Conservation (phyloP, 1,140 invertebrate genomes). For the Neodiprion pinetum region DNA sequence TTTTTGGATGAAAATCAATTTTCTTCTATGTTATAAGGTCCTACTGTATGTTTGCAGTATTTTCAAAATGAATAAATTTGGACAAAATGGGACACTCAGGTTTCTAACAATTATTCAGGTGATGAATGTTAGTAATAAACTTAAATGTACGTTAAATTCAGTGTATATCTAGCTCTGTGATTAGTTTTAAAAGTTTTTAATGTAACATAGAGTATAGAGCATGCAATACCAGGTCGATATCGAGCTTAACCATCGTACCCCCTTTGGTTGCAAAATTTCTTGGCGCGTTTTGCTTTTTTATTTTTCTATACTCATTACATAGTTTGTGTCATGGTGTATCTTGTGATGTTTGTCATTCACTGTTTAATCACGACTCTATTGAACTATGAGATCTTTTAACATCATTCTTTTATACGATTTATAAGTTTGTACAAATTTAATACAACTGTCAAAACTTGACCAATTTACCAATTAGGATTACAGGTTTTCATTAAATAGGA, state of each 20-base stretch:
- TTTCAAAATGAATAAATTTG: too few relatives aligned
- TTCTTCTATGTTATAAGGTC: too few relatives aligned
- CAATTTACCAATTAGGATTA: constrained; percentile 7
- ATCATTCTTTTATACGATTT: constrained; percentile 2
- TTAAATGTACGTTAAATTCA: too few relatives aligned
- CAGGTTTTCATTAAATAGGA: not conserved
- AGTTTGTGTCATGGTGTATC: not conserved
- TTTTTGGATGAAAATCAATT: too few relatives aligned
- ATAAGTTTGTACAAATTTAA: not conserved
- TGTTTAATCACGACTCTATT: not conserved
- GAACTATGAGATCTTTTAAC: not conserved
- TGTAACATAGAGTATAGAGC: constrained; percentile 5
- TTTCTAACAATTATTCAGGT: too few relatives aligned
- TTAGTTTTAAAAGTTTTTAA: constrained; percentile 1
- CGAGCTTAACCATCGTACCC: constrained; percentile 6
- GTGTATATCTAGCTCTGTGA: not conserved
- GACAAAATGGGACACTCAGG: too few relatives aligned
- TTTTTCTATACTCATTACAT: not conserved
- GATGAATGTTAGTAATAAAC: too few relatives aligned
- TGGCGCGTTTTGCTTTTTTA: not conserved
- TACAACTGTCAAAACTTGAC: not conserved
- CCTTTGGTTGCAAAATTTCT: not conserved
- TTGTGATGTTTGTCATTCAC: not conserved
- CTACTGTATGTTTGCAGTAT: too few relatives aligned
- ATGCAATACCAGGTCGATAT: constrained; percentile 4